A percentile compares a stretch with the other conserved stretches of the same genome.
Conservation (phyloP, 2,888 invertebrate genomes). For the Oscheius onirici region DNA sequence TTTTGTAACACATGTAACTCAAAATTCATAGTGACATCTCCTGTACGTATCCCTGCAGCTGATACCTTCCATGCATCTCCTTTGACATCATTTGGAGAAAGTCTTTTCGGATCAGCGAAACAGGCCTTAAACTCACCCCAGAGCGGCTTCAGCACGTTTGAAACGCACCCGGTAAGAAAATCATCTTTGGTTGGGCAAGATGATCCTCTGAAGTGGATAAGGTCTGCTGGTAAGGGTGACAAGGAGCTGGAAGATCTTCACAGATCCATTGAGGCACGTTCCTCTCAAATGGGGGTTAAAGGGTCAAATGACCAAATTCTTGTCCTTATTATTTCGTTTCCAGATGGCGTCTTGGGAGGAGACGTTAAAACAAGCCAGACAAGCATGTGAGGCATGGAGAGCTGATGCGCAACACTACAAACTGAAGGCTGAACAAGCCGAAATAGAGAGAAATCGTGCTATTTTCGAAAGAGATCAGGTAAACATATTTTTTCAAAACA, state of each 20-base stretch:
- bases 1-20: conserved; percentile 12
- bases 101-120: conserved; percentile 19
- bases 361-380: conserved; percentile 47
- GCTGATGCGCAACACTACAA: conserved; percentile 33
- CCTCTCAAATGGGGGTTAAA: conserved; percentile 8
- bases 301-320: no score
- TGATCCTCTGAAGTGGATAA: not conserved
- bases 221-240: conserved; percentile 1
- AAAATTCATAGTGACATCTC: conserved; percentile 41
- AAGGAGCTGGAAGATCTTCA: conserved; percentile 10
- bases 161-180: conserved; percentile 19
- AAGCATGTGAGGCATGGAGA: conserved; percentile 37
- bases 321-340: no score
- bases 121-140: conserved; percentile 18
- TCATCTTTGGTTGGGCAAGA: not conserved
- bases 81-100: conserved; percentile 34
- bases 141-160: conserved; percentile 16
- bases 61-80: conserved; percentile 41
- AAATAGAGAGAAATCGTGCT: conserved; percentile 45
- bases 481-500: no score
- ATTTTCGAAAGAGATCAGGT: conserved; percentile 46
- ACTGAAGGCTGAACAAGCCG: conserved; percentile 42
- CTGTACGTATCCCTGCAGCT: conserved; percentile 48
- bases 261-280: conserved; percentile 26
- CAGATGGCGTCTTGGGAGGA: conserved; percentile 48